phyloP scores from a whole-genome alignment of 2,113 vertebrate genomes.

The Archocentrus centrarchus region DNA sequence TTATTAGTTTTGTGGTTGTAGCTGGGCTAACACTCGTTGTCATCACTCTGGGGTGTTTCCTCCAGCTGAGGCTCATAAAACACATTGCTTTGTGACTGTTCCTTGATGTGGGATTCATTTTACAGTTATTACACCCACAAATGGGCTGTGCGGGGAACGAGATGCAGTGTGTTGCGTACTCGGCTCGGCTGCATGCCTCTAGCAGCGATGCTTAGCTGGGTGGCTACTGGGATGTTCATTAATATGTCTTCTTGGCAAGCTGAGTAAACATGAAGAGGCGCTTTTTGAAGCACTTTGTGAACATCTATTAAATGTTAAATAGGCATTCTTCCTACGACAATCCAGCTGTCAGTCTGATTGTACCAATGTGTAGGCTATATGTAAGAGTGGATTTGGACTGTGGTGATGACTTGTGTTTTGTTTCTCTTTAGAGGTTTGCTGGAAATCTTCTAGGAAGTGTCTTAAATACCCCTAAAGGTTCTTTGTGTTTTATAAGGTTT shows the following conservation, averaged over 20 bases:
- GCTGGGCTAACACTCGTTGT: conserved; percentile 73
- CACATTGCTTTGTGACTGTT: conserved; percentile 70
- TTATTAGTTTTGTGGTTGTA: conserved; percentile 74
- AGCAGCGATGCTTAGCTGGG: conserved; percentile 24
- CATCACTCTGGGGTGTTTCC: conserved; percentile 81
- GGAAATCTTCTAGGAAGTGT: conserved; percentile 7
- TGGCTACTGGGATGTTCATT: conserved; percentile 51
- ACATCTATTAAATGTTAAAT: conserved; percentile 44
- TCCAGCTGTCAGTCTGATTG: conserved; percentile 31
- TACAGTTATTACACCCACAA: conserved; percentile 65
- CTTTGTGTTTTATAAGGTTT: conserved; percentile 5
- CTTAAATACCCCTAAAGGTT: not conserved
- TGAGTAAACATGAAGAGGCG: conserved; percentile 48
- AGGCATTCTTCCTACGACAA: conserved; percentile 19
- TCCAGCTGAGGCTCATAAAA: conserved; percentile 75
- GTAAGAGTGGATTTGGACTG: not conserved
- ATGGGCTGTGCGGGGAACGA: conserved; percentile 45
- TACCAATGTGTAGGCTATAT: conserved; percentile 9
- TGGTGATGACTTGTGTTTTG: not conserved
- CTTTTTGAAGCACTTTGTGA: conserved; percentile 44
- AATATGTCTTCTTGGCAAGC: conserved; percentile 25
- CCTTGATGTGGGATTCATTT: conserved; percentile 75
- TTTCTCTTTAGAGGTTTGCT: conserved; percentile 5
- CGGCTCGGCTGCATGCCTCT: conserved; percentile 9
- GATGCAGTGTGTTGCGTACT: conserved; percentile 46